Conservation (phyloP, 2,113 vertebrate genomes). For the Nannobrachium achirus region DNA sequence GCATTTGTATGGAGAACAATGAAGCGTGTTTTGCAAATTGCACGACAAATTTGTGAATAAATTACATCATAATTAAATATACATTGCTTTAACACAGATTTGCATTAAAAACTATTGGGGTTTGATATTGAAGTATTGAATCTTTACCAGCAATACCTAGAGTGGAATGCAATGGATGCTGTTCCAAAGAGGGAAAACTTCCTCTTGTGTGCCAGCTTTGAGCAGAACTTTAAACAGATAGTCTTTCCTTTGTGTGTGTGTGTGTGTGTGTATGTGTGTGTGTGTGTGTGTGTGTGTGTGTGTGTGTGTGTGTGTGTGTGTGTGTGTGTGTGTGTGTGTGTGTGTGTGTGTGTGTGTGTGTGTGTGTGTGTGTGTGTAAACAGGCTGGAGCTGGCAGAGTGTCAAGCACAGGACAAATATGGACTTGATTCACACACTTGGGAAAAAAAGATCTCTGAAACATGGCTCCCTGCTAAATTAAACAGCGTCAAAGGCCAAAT, state of each 20-base stretch:
- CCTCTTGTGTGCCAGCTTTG: background rate
- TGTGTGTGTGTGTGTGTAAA: background rate
- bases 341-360: background rate
- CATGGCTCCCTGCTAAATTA: background rate
- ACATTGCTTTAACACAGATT: too few species aligned
- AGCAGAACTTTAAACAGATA: background rate
- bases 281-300: background rate
- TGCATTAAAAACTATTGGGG: too few species aligned
- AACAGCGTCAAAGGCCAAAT: background rate
- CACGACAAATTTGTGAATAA: too few species aligned
- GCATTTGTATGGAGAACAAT: too few species aligned
- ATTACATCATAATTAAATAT: too few species aligned
- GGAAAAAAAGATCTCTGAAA: background rate
- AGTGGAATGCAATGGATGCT: background rate
- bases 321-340: conserved; percentile 1
- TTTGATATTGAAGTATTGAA: too few species aligned
- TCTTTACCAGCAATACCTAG: too few species aligned
- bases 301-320: conserved; percentile 1
- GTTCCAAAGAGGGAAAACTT: background rate
- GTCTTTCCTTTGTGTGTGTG: background rate
- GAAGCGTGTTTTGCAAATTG: too few species aligned
- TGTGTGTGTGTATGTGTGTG: background rate
- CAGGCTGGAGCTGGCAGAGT: background rate
- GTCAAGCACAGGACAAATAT: background rate
- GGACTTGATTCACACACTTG: conserved; percentile 2